Percentiles rank a stretch among this genome's conserved stretches.
Evolutionary conservation across 2,113 vertebrate genomes (phyloP).

Genomic region (Ginglymostoma cirratum): DNA sequence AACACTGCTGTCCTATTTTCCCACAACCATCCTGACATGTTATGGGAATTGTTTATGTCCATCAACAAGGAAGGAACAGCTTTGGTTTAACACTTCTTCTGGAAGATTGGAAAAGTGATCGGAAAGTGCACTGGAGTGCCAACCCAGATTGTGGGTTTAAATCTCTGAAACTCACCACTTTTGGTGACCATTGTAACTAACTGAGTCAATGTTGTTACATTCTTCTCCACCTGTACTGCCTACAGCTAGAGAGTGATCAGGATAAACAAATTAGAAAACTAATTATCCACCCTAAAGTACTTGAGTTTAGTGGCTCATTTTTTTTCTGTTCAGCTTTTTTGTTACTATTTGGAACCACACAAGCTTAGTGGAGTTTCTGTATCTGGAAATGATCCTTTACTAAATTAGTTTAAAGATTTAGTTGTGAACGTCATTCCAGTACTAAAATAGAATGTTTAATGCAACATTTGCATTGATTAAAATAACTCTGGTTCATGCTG

Average conservation of each 20-base stretch:
- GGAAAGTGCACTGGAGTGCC: neutral
- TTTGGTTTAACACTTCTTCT: neutral
- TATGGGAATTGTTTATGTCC: neutral
- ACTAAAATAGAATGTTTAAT: slow-evolving; percentile 33
- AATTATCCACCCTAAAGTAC: no score
- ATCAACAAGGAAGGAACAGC: no score
- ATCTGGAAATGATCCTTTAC: neutral
- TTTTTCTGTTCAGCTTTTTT: neutral
- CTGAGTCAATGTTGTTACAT: neutral
- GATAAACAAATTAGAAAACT: neutral
- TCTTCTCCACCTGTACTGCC: neutral
- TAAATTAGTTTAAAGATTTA: neutral
- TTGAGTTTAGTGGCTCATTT: neutral
- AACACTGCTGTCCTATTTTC: no score
- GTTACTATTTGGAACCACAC: neutral
- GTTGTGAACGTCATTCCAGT: neutral
- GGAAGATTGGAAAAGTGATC: neutral
- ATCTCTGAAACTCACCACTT: neutral
- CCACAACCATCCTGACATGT: no score
- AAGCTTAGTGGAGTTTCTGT: neutral
- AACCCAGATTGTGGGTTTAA: neutral
- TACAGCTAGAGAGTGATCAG: neutral
- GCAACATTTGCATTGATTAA: neutral
- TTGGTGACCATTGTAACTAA: neutral
- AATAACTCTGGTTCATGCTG: neutral